Conservation (phyloP, 2,797 vertebrate species). For the Gallinago solitaria region DNA sequence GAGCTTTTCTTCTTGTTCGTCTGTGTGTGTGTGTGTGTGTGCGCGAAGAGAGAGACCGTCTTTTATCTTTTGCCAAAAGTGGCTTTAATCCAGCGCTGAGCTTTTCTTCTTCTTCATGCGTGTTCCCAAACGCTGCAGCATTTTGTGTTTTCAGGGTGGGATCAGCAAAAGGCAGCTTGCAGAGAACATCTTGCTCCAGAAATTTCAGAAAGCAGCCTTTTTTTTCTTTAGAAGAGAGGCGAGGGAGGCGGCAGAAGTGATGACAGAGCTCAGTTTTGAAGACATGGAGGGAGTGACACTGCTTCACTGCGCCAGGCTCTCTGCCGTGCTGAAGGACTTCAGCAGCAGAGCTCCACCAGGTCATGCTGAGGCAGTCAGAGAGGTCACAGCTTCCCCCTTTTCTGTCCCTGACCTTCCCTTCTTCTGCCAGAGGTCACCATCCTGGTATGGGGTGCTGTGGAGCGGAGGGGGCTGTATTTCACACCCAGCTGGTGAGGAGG, state of each 20-base stretch:
- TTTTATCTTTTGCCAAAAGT: conserved; percentile 68
- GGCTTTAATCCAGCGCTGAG: conserved; percentile 25
- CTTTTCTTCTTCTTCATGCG: conserved; percentile 14
- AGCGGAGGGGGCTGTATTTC: fast-evolving
- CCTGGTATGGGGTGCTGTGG: fast-evolving
- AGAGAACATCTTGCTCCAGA: conserved; percentile 2
- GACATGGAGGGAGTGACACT: background rate
- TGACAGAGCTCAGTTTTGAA: background rate
- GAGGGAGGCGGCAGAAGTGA: background rate
- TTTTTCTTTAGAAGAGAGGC: background rate
- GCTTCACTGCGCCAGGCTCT: fast-evolving
- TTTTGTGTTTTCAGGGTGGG: background rate
- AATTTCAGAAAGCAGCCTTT: background rate
- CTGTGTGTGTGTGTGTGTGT: background rate
- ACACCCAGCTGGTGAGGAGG: background rate
- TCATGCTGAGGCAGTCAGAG: background rate
- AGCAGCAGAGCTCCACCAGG: background rate
- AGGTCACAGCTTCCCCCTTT: background rate
- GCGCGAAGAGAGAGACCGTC: background rate
- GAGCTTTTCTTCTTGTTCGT: conserved; percentile 44
- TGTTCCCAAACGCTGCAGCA: background rate
- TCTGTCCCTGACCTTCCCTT: background rate
- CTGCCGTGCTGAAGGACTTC: background rate
- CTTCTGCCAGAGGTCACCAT: background rate
- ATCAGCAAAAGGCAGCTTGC: conserved; percentile 15